These are phyloP conservation scores for Monoplex corrugatus DNA, from an alignment of 2,888 invertebrate genomes.

Conservation along the genomic window DNA sequence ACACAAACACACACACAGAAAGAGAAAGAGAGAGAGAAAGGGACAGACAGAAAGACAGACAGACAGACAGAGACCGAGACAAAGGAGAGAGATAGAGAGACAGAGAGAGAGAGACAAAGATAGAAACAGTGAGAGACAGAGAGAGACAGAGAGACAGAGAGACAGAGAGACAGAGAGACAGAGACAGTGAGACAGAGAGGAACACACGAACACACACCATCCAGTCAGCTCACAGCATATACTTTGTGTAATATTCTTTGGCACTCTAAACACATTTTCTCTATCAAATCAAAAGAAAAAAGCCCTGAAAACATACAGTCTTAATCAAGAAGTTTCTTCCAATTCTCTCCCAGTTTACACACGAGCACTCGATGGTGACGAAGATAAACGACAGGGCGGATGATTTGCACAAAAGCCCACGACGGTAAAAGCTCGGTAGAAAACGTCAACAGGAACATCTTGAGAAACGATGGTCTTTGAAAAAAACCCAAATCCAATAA, in stretches of 20 bases:
- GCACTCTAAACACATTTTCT: too few relatives aligned
- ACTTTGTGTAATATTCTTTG: too few relatives aligned
- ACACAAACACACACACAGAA: not conserved
- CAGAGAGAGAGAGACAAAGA: not conserved
- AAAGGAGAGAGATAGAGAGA: not conserved
- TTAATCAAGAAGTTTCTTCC: not conserved
- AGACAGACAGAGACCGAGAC: too few relatives aligned
- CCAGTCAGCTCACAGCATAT: too few relatives aligned
- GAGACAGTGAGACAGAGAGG: not conserved
- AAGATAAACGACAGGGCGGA: not conserved
- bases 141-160: not conserved
- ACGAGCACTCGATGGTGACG: not conserved
- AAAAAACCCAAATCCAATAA: not conserved
- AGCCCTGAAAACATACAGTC: not conserved
- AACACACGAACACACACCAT: too few relatives aligned
- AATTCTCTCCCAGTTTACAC: not conserved
- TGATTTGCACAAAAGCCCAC: not conserved
- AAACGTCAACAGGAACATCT: too few relatives aligned
- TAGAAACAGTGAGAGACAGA: not conserved
- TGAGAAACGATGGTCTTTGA: too few relatives aligned
- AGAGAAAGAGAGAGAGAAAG: not conserved
- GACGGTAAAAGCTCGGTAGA: too few relatives aligned
- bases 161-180: not conserved
- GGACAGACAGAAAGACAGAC: not conserved
- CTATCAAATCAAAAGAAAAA: not conserved